Base-by-base conservation (phyloP, 92 coral and sea anemone genomes). In the Umimayanthus chanpuru region DNA sequence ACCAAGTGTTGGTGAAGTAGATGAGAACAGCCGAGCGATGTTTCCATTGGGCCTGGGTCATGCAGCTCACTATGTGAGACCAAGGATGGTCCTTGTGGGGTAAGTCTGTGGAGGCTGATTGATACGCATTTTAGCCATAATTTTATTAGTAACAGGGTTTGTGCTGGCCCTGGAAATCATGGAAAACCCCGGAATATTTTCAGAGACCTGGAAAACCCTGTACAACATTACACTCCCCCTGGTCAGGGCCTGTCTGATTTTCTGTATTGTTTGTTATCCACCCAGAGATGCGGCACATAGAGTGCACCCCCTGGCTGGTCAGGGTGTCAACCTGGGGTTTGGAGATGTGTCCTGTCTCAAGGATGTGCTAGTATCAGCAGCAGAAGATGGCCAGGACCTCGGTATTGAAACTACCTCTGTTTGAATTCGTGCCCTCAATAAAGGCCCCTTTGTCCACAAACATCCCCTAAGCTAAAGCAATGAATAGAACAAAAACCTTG, bases 261-360 rank as follows among this genome's bases (percentile, higher is more conserved):
- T 23, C 70, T 5, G 16, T 73, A 30, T 32, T 47, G 58, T n/a
- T 85, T 75, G 9, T 56, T 6, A 12, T 58, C 86, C 58, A 5
- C 65, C 23, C 25, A 97, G 99, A 73, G 99, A 97, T 91, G 98
- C 99, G 44, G 99, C 99, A n/a, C 99, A 97, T 65, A 88, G 99
- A 71, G 96, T 97, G 44, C 99, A 97, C 72, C 99, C 99, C 56
- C 93, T 97, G 67, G 99, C 99, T 21, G 99, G 99, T 11, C 99
- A 97, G 84, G 99, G 99, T 3, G 99, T 97, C 71, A 97, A 97
- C 85, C 94, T 97, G 36, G 99, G 99, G 79, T 95, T 97, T 89
- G 94, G 96, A 36, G 99, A 97, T 86, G 99, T 95, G 67, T 91
- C 94, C 4, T 93, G 98, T 84, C 88, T 97, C 66, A 81, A 89